Base-by-base conservation (phyloP, 2,797 vertebrate genomes). In the Chelon auratus region DNA sequence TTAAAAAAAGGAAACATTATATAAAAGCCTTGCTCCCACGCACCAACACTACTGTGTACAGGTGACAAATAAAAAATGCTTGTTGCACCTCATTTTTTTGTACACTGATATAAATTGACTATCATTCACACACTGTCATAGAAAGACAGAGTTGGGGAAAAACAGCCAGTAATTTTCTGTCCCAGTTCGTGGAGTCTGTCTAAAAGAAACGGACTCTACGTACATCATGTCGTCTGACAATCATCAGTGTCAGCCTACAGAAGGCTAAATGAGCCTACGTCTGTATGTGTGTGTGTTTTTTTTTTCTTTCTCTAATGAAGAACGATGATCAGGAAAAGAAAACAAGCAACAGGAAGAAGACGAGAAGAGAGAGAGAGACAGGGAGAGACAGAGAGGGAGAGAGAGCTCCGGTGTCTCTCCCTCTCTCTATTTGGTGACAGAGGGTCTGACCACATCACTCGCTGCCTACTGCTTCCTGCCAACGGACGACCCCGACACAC, bases 401-500 rank as follows among this genome's bases (percentile, higher is more conserved):
- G 9, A 77, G 8, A 9, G 58, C 64, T 51, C 11, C 10, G 48
- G 18, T 9, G 62, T 62, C 74, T 77, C 15, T 42, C 40, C 39
- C 39, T 42, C 89, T 91, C 86, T 86, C 89, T 93, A 88, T 91
- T 92, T 96, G 96, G 94, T 94, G 95, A 95, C 94, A 95, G 93
- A 88, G 94, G 92, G 92, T 93, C 91, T 95, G 95, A 97, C 96
- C 97, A 97, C 96, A 97, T 97, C 96, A 97, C 95, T 95, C 91
- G 92, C 91, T 94, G 93, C 94, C 95, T 96, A 93, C 91, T 92
- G 90, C 93, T 95, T 95, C 94, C 94, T 95, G 93, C 90, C 92
- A 93, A 84, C 87, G 75, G 93, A 92, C 88, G 86, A 92, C 88
- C 87, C 87, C 57, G 53, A 83, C 70, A 81, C 72, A 80, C 82